These are phyloP conservation scores for Xylophagus ater DNA, from an alignment of 2,888 invertebrate genomes.

Conservation along the genomic window DNA sequence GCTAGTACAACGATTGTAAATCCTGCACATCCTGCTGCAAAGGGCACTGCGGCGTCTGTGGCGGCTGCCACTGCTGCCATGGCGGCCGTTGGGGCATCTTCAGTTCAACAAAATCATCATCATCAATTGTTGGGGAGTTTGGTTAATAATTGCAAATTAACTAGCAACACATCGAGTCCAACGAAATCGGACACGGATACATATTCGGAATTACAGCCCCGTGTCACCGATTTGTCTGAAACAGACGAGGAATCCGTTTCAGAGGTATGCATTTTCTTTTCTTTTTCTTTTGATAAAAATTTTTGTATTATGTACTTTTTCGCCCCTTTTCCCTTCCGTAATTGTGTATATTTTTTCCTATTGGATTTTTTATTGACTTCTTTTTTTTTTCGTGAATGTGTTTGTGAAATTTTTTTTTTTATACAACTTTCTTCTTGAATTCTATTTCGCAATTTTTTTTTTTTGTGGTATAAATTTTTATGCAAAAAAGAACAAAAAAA, in stretches of 20 bases:
- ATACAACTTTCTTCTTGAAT: too few relatives aligned
- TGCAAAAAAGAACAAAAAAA: too few relatives aligned
- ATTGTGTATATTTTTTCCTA: too few relatives aligned
- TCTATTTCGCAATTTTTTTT: too few relatives aligned
- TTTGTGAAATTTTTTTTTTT: too few relatives aligned
- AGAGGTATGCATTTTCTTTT: conserved; percentile 58
- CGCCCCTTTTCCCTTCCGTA: not conserved
- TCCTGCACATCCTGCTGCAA: too few relatives aligned
- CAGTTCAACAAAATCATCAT: conserved; percentile 22
- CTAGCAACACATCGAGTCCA: conserved; percentile 75
- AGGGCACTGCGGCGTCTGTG: not conserved
- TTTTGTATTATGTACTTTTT: not conserved
- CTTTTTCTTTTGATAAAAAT: conserved; percentile 1
- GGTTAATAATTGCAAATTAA: conserved; percentile 42
- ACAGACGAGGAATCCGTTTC: conserved; percentile 94
- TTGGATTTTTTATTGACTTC: too few relatives aligned
- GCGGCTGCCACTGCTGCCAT: conserved; percentile 4
- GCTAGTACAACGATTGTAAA: not conserved
- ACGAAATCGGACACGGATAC: conserved; percentile 80
- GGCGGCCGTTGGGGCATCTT: conserved; percentile 26
- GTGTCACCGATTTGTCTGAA: conserved; percentile 88
- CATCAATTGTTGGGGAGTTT: conserved; percentile 17
- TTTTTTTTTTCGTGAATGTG: too few relatives aligned
- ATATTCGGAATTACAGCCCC: conserved; percentile 71
- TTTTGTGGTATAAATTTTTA: too few relatives aligned